Evolutionary conservation across 35 echinoderm and acorn worm genomes (phyloP).

Genomic region (Anneissia japonica): DNA sequence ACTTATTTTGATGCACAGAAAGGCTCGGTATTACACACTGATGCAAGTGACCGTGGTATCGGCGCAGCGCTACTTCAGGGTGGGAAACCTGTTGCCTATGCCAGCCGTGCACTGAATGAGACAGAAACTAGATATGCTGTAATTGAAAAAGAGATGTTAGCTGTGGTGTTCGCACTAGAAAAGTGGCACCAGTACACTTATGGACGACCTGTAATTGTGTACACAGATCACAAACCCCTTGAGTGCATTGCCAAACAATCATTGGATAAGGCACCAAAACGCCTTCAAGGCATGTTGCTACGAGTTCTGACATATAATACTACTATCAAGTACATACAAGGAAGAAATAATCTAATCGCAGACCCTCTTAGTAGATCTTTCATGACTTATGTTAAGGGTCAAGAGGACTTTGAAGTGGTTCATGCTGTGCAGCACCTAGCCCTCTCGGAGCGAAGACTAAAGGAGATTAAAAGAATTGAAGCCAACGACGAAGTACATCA

Average conservation of each 20-base stretch:
- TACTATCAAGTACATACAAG: too few relatives aligned
- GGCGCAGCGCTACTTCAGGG: background rate
- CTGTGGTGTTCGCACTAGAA: conserved; percentile 12
- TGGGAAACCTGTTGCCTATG: background rate
- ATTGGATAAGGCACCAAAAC: conserved; percentile 25
- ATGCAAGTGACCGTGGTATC: background rate
- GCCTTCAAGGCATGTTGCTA: conserved; percentile 45
- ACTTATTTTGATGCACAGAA: background rate
- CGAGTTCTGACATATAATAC: too few relatives aligned
- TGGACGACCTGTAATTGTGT: conserved; percentile 13
- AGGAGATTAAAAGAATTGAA: too few relatives aligned
- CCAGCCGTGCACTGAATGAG: background rate
- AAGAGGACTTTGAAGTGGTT: too few relatives aligned
- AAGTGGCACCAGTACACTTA: conserved; percentile 33
- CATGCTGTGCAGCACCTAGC: too few relatives aligned
- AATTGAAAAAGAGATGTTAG: conserved; percentile 59
- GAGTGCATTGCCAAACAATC: conserved; percentile 25
- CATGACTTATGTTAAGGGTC: too few relatives aligned
- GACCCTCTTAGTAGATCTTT: too few relatives aligned
- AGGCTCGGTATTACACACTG: background rate
- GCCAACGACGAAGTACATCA: too few relatives aligned
- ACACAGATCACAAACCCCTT: conserved; percentile 44
- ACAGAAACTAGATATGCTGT: conserved; percentile 1
- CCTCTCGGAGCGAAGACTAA: too few relatives aligned
- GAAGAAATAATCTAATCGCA: too few relatives aligned